phyloP scores from a whole-genome alignment of 2,113 vertebrate species.

The Tapirus terrestris region DNA sequence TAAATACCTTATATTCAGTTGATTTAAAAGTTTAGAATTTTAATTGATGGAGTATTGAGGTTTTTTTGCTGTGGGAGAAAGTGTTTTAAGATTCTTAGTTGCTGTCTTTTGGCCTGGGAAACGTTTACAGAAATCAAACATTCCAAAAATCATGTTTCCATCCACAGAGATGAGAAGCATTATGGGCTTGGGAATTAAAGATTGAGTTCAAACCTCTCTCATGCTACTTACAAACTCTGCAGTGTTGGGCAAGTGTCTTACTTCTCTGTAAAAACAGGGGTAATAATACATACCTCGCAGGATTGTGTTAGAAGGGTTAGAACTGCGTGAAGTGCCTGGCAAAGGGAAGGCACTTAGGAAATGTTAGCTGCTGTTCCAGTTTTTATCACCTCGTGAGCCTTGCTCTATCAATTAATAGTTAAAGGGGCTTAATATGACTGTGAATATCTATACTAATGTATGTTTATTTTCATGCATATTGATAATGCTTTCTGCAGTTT shows the following conservation, averaged over 20 bases:
- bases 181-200: not conserved
- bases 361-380: not conserved
- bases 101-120: not conserved
- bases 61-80: not conserved
- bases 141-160: not conserved
- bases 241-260: not conserved
- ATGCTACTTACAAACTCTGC: not conserved
- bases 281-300: not conserved
- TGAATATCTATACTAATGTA: not conserved
- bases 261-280: not conserved
- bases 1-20: not conserved
- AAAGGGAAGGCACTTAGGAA: not conserved
- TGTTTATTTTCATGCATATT: constrained; percentile 23
- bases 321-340: not conserved
- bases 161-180: not conserved
- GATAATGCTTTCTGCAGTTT: constrained; percentile 34
- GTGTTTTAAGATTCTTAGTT: constrained; percentile 19
- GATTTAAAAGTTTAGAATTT: constrained; percentile 29
- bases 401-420: not conserved
- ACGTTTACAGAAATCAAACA: not conserved
- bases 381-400: not conserved
- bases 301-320: not conserved
- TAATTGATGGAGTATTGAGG: not conserved
- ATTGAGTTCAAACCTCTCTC: not conserved
- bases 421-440: not conserved